Base-by-base conservation (phyloP, 2,113 vertebrate species). In the Nycticebus coucang region DNA sequence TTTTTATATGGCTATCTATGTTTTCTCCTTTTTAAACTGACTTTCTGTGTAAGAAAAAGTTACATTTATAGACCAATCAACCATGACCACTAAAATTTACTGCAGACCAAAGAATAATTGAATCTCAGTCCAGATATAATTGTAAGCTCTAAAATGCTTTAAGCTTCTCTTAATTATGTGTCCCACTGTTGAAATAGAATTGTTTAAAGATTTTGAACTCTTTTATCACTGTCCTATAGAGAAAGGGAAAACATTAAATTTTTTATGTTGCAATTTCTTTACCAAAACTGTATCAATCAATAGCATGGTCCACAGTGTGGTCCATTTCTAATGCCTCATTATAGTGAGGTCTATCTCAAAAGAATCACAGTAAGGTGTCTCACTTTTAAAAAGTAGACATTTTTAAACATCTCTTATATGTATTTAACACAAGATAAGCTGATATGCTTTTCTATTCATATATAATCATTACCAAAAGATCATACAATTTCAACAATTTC, bases 51-150 rank as follows among this genome's bases (percentile, higher is more conserved):
- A 60, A 96, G 80, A 89, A 94, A 94, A 75, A 79, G 26, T 13
- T 82, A 37, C 86, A 82, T 59, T 81, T 81, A 83, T 37, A 69
- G 77, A 83, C 78, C 60, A 60, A 85, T 81, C 9, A 8, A 69
- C 90, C 83, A 77, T 60, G 69, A 94, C 35, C 64, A 91, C 86
- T 91, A 89, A 86, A 79, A 93, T 97, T 94, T 89, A 95, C 66
- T 84, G 28, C 60, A 94, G 59, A 83, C 53, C 33, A 89, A 72
- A 79, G 62, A 96, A 91, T 89, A 87, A 97, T 13, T 82, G 68
- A 83, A 82, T 86, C 83, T 94, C 71, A 30, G 21, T 37, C 69
- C 50, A 87, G 69, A 83, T 37, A 96, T 53, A 87, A 91, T 89
- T 89, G 37, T 89, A 57, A 89, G 30, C 41, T 93, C 83, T 87